These are phyloP conservation scores for Latrodectus hesperus DNA, from an alignment of 2,888 invertebrate genomes.

Conservation along the genomic window DNA sequence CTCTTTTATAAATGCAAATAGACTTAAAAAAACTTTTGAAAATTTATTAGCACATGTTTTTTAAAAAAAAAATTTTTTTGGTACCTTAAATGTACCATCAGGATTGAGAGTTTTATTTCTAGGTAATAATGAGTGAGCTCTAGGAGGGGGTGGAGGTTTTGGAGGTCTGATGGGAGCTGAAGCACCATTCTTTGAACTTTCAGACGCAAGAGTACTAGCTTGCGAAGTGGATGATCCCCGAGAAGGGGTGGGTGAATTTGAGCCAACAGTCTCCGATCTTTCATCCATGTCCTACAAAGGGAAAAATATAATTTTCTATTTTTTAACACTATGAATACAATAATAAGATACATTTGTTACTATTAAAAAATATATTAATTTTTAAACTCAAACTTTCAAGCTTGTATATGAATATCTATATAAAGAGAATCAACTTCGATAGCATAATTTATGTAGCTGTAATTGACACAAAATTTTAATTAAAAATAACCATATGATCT, in stretches of 20 bases:
- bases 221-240: conserved; percentile 47
- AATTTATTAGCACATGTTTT: no score
- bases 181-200: conserved; percentile 57
- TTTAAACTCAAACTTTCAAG: neutral
- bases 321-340: no score
- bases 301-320: neutral
- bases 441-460: no score
- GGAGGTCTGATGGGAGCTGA: conserved; percentile 76
- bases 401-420: no score
- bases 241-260: conserved; percentile 65
- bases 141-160: conserved; percentile 87
- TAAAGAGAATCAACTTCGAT: no score
- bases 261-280: conserved; percentile 1
- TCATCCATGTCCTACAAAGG: conserved; percentile 15
- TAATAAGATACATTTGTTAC: no score
- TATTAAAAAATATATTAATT: no score
- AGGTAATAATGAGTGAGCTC: conserved; percentile 78
- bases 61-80: neutral
- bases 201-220: conserved; percentile 53
- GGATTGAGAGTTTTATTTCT: conserved; percentile 42
- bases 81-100: conserved; percentile 63
- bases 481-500: no score
- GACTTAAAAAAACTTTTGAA: no score
- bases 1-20: no score
- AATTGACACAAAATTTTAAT: no score